A percentile compares a stretch with the other conserved stretches of the same genome.
These are phyloP conservation scores for Osmerus mordax DNA, from an alignment of 2,113 vertebrate genomes.

Conservation along the genomic window DNA sequence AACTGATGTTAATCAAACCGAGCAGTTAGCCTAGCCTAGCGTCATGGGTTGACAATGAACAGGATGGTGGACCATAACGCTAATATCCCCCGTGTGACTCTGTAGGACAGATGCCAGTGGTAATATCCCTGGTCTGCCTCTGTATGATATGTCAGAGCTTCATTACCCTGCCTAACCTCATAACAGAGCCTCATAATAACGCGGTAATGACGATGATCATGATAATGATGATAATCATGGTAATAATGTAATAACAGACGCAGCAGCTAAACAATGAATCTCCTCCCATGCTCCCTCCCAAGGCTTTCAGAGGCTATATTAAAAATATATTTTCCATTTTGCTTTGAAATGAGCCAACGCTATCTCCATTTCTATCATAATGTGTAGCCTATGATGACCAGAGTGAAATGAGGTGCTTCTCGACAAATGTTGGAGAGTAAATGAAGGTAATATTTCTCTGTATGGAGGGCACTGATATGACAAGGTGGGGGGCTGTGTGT, in stretches of 20 bases:
- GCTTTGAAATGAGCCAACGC: conserved; percentile 25
- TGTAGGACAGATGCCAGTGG: too few relatives aligned
- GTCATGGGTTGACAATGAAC: not conserved
- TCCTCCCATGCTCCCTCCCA: conserved; percentile 20
- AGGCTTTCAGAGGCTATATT: too few relatives aligned
- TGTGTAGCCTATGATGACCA: too few relatives aligned
- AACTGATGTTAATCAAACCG: conserved; percentile 37
- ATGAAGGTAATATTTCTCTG: too few relatives aligned
- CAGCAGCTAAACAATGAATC: conserved; percentile 22
- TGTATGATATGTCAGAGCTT: conserved; percentile 38
- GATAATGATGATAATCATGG: conserved; percentile 35
- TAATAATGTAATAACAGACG: conserved; percentile 44
- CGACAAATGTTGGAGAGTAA: too few relatives aligned
- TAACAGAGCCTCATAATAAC: conserved; percentile 36
- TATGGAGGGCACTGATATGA: too few relatives aligned
- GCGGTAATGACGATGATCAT: conserved; percentile 28
- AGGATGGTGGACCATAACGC: not conserved
- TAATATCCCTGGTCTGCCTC: conserved; percentile 13
- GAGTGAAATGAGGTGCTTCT: too few relatives aligned
- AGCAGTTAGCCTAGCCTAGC: conserved; percentile 16
- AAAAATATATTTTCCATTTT: conserved; percentile 19
- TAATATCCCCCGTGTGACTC: too few relatives aligned
- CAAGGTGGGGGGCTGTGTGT: too few relatives aligned
- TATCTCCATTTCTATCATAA: too few relatives aligned
- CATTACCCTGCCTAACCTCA: conserved; percentile 48